phyloP scores from a whole-genome alignment of 2,113 vertebrate species.

The Cyprichromis sp. region DNA sequence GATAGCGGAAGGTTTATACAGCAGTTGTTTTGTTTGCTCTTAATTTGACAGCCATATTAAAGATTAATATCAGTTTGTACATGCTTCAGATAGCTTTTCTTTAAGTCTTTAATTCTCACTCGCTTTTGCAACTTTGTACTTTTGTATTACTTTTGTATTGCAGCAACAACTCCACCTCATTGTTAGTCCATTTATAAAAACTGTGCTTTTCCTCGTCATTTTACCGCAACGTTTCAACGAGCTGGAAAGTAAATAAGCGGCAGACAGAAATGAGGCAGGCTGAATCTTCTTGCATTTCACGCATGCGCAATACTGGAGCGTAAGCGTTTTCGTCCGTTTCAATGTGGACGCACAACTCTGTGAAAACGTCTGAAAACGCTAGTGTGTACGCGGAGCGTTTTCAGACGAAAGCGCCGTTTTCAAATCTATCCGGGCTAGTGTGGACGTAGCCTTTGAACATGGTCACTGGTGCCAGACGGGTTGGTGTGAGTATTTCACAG shows the following conservation, averaged over 20 bases:
- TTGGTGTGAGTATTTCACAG: not conserved
- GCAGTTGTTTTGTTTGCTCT: not conserved
- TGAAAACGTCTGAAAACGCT: not conserved
- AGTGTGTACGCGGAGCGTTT: accelerated
- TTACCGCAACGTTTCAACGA: accelerated
- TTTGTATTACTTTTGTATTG: not conserved
- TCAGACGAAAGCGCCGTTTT: not conserved
- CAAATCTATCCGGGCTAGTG: accelerated
- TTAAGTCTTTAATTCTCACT: not conserved
- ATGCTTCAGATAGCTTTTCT: not conserved
- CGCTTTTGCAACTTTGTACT: not conserved
- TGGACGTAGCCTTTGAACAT: not conserved
- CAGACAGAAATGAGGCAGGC: not conserved
- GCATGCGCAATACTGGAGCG: not conserved
- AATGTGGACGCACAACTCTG: not conserved
- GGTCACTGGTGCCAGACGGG: accelerated
- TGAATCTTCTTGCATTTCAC: not conserved
- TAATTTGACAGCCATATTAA: not conserved
- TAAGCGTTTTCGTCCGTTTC: accelerated
- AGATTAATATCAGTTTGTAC: not conserved
- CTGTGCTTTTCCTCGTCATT: not conserved
- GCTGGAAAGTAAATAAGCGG: not conserved
- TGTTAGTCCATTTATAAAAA: not conserved
- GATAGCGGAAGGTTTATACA: not conserved
- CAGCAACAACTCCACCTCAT: not conserved